A percentile compares a stretch with the other conserved stretches of the same genome.
phyloP scores from a whole-genome alignment of 2,113 vertebrate genomes.

The Bubo blakistoni region DNA sequence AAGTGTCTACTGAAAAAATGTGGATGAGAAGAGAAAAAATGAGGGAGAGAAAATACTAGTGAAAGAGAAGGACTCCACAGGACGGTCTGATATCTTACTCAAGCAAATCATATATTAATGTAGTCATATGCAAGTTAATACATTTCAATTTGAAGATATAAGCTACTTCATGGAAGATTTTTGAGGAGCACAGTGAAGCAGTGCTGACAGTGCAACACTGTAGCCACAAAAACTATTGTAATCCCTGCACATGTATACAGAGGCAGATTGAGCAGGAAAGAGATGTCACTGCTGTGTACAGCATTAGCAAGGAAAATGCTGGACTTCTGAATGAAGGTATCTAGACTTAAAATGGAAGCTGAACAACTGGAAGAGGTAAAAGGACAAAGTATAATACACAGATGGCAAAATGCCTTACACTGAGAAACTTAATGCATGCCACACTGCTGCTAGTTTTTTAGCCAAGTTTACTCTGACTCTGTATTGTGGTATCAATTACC shows the following conservation, averaged over 20 bases:
- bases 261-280: background rate
- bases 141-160: background rate
- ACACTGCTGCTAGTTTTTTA: background rate
- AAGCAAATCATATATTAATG: background rate
- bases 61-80: background rate
- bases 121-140: background rate
- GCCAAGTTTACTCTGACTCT: background rate
- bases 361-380: background rate
- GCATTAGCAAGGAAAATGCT: accelerated
- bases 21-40: background rate
- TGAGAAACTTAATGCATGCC: background rate
- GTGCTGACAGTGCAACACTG: background rate
- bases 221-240: background rate
- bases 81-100: background rate
- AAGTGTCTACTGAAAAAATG: background rate
- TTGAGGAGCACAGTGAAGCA: background rate
- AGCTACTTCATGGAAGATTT: background rate
- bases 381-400: background rate
- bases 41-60: background rate
- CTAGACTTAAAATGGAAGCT: background rate
- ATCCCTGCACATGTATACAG: background rate
- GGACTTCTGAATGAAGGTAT: background rate
- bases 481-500: background rate
- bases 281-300: background rate
- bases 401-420: background rate